Conservation (phyloP, 2,797 vertebrate genomes). For the Crossoptilon crossoptilon region DNA sequence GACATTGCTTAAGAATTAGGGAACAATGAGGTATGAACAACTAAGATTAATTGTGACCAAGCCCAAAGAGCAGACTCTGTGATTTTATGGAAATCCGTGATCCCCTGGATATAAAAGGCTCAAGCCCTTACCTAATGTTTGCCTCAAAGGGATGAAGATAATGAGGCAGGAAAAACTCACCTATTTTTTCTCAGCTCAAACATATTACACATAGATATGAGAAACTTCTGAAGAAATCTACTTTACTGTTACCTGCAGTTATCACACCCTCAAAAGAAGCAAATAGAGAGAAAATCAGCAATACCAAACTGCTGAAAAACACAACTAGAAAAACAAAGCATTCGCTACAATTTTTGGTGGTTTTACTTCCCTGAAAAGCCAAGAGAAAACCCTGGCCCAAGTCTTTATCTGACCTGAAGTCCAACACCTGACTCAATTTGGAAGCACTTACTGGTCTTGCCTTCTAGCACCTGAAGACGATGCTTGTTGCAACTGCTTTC, state of each 20-base stretch:
- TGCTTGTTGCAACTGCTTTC: background rate
- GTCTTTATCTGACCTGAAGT: background rate
- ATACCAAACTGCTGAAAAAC: background rate
- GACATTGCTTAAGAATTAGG: background rate
- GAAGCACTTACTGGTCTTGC: background rate
- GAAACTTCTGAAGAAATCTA: background rate
- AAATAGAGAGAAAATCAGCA: background rate
- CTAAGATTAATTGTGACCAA: background rate
- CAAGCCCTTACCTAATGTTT: background rate
- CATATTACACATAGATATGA: background rate
- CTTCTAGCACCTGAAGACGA: background rate
- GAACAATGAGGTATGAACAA: background rate
- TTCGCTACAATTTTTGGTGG: background rate
- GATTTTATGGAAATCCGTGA: background rate
- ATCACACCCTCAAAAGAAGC: background rate
- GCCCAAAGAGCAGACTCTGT: background rate
- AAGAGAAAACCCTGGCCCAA: background rate
- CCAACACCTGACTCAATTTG: background rate
- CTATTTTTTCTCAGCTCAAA: background rate
- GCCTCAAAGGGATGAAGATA: background rate
- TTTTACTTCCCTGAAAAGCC: background rate
- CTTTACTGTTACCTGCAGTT: background rate
- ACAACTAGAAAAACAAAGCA: background rate
- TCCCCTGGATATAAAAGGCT: background rate
- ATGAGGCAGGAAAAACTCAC: background rate